Evolutionary conservation across 2,113 vertebrate species (phyloP), one percentile per base, ranked within the genome.

Genomic region (Leptocoma aspasia): DNA sequence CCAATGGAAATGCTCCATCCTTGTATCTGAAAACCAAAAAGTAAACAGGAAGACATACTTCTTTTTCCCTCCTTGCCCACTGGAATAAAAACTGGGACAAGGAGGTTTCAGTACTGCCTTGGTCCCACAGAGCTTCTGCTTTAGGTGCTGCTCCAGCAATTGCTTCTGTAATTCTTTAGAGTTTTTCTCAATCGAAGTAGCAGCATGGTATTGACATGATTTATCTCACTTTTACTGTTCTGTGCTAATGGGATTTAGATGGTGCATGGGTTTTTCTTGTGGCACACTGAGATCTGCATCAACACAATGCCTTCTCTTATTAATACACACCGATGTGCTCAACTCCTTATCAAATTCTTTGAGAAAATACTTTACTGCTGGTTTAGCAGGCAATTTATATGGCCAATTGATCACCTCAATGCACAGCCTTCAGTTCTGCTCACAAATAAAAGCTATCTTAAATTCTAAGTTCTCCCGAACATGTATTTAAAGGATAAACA

Each of bases 191-290:
- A 57, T 20, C 7, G 9, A 76, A 95, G 53, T 20, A 78, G 65
- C 75, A 91, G 81, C 47, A 82, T 20, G 27, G 18, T 82, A 91
- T 18, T 64, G 70, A 64, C 57, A 72, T 57, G 61, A 94, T 91
- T 94, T 90, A 91, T 87, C 75, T 85, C 66, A 53, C 20, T 76
- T 76, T 72, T 71, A 91, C 49, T 93, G 57, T n/a, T 93, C 31
- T 60, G 57, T 52, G 70, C 66, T 94, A 95, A 92, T 53, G 50
- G 71, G 80, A 94, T 76, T 95, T 95, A 72, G 53, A 72, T 44
- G 37, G 44, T 41, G 42, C 4, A 31, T 16, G 39, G 15, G 61
- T 16, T 4, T 16, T 61, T 73, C 76, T 56, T 37, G 61, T 31
- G 57, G 49, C 77, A 95, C 61, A 14, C 39, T 69, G 65, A 54